Percentiles rank a stretch among this genome's conserved stretches.
Evolutionary conservation across 2,113 vertebrate genomes (phyloP).

Genomic region (Dicentrarchus labrax): DNA sequence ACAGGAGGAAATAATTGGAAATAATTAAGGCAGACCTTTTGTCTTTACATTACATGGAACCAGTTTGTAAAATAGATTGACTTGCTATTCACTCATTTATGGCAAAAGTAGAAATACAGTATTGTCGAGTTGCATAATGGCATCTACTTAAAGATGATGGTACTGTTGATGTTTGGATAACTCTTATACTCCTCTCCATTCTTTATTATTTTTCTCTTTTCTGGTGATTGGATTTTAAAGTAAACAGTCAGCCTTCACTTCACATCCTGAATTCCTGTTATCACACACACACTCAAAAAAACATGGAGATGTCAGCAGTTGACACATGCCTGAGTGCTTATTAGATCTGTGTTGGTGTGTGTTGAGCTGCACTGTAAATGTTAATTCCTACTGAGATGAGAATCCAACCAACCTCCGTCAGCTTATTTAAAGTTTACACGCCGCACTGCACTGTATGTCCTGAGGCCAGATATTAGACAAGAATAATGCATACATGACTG

Average conservation of each 20-base stretch:
- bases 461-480: constrained; percentile 19
- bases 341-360: constrained; percentile 13
- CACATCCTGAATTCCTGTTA: not conserved
- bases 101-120: not conserved
- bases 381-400: constrained; percentile 7
- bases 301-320: not conserved
- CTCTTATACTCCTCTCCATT: not conserved
- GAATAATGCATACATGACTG: not conserved
- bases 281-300: constrained; percentile 1
- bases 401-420: not conserved
- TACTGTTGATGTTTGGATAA: constrained; percentile 5
- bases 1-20: constrained; percentile 33
- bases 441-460: not conserved
- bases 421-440: constrained; percentile 13
- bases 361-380: constrained; percentile 14
- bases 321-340: constrained; percentile 24
- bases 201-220: not conserved
- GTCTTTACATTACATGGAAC: not conserved
- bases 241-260: not conserved
- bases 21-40: constrained; percentile 9
- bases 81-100: not conserved
- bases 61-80: not conserved
- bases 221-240: not conserved
- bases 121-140: not conserved
- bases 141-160: not conserved